phyloP scores from a whole-genome alignment of 2,113 vertebrate genomes.

The Pseudorectes ferrugineus region DNA sequence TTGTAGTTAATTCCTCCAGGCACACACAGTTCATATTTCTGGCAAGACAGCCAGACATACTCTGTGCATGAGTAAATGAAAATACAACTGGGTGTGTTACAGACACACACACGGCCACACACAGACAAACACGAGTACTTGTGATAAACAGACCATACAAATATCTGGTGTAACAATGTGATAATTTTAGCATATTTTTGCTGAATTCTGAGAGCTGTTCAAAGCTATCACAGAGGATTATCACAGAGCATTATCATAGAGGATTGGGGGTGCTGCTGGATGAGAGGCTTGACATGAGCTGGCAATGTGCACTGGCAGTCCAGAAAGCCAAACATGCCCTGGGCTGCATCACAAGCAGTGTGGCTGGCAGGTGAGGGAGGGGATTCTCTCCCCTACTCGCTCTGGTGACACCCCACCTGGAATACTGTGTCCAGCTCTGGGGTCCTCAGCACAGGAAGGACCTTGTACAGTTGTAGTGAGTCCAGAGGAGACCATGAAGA shows the following conservation, averaged over 20 bases:
- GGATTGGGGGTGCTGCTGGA: not conserved
- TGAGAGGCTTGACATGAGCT: not conserved
- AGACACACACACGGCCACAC: not conserved
- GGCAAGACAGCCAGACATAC: not conserved
- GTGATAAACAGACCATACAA: not conserved
- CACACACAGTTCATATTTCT: not conserved
- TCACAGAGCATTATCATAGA: not conserved
- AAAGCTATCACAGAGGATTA: not conserved
- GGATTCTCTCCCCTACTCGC: not conserved
- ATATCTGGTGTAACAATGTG: not conserved
- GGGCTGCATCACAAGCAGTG: not conserved
- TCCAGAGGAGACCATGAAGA: not conserved
- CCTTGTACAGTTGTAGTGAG: not conserved
- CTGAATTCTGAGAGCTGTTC: not conserved
- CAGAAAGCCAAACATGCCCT: not conserved
- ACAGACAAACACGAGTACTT: rapidly evolving
- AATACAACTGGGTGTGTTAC: not conserved
- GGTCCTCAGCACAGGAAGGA: not conserved
- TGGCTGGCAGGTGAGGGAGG: not conserved
- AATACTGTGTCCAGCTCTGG: not conserved
- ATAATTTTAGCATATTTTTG: not conserved
- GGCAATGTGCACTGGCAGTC: not conserved
- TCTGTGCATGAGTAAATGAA: not conserved
- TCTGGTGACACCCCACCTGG: not conserved
- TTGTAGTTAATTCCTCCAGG: slow-evolving; percentile 10